phyloP scores from a whole-genome alignment of 1,140 invertebrate species.

The Drosophila tsacasi region DNA sequence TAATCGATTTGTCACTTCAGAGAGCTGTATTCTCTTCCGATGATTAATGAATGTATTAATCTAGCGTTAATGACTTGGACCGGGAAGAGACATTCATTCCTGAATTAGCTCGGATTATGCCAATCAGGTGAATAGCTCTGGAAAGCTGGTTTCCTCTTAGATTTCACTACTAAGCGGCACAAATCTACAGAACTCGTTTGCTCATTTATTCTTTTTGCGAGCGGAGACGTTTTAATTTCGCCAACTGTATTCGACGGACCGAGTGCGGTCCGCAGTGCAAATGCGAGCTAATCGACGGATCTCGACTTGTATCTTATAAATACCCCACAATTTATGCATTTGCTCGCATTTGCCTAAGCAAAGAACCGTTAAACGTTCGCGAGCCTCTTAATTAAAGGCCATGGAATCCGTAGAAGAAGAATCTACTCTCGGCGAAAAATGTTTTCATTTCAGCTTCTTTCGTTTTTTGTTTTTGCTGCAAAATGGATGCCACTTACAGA shows the following conservation, averaged over 20 bases:
- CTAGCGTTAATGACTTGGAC: constrained; percentile 54
- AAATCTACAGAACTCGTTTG: constrained; percentile 38
- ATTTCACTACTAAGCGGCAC: constrained; percentile 22
- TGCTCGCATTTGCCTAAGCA: constrained; percentile 68
- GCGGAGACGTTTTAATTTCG: constrained; percentile 50
- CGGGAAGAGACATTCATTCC: constrained; percentile 34
- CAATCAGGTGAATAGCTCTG: constrained; percentile 20
- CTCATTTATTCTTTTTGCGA: background rate
- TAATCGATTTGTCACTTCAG: constrained; percentile 54
- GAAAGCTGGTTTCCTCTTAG: constrained; percentile 22
- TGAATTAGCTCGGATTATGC: constrained; percentile 40
- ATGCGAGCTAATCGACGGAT: constrained; percentile 61
- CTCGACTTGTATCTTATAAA: constrained; percentile 75
- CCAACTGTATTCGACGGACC: constrained; percentile 35
- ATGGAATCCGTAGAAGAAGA: constrained; percentile 27
- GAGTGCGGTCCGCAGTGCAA: constrained; percentile 7
- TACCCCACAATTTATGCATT: constrained; percentile 74
- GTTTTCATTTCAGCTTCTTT: constrained; percentile 26
- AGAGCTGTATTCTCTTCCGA: constrained; percentile 17
- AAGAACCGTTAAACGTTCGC: constrained; percentile 73
- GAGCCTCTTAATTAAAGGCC: constrained; percentile 67
- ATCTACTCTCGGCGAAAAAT: constrained; percentile 37
- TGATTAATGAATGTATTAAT: constrained; percentile 49
- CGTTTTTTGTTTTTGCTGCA: constrained; percentile 16
- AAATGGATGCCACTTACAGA: constrained; percentile 40